Base-by-base conservation (phyloP, 1,140 invertebrate species). In the Ostrea denselamellosa region DNA sequence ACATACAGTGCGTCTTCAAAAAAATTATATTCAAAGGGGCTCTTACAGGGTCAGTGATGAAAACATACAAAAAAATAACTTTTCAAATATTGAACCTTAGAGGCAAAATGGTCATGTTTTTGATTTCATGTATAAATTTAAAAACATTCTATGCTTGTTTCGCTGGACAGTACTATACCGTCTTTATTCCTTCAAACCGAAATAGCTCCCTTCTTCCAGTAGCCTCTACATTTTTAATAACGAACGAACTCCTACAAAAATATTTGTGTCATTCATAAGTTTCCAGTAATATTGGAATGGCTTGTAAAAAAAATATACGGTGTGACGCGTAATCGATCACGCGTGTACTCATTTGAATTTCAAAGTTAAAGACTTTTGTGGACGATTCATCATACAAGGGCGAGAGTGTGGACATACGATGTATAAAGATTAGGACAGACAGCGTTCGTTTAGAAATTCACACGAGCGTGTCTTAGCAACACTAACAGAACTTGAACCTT, bases 211-310 rank as follows among this genome's bases (percentile, higher is more conserved):
- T 17, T 2, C 12, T 12, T 77, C 10, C 28, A 25, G 25, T 28
- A 28, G 68, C 68, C 25, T 77, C 28, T 34, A 25, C 22, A 77
- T 77, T 44, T 77, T 77, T 77, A 34, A 77, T 77, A 4, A 25
- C 58, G 25, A 28, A 77, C 14, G 9, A 77, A 17, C 22, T 77
- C 68, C 68, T 62, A 77, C 12, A 77, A 25, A 77, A 77, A 25
- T 77, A 77, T 77, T n/a, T 77, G 25, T 77, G 68, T 77, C 68
- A 77, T 77, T 77, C 68, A 77, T 77, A 77, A 77, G 22, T 34
- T 77, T 25, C 28, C 28, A 28, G 10, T 28, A 28, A 12, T 77
- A 77, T 25, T 28, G 25, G 68, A 77, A 77, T 12, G 68, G 28
- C 28, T 62, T 77, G 68, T 77, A 25, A 77, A 77, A 44, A 44